Evolutionary conservation across 2,113 vertebrate species (phyloP).

Genomic region (Melanerpes aurifrons): DNA sequence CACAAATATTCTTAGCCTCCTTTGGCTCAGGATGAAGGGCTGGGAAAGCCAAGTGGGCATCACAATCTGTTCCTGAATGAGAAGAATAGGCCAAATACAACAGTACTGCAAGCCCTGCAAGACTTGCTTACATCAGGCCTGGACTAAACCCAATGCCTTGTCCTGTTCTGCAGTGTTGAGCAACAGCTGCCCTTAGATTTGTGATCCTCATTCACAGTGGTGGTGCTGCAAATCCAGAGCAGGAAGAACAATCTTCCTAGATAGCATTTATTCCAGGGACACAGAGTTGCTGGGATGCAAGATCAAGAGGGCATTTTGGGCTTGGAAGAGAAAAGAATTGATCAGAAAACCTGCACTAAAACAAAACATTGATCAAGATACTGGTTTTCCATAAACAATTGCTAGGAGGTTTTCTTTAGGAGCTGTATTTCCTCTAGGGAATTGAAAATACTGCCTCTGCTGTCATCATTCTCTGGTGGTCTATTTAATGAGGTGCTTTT

Average conservation of each 20-base stretch:
- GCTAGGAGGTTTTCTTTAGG: neutral
- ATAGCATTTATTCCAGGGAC: neutral
- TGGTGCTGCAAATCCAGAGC: neutral
- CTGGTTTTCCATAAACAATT: neutral
- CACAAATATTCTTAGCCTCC: slow-evolving; percentile 30
- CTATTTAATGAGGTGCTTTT: slow-evolving; percentile 1
- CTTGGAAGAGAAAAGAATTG: neutral
- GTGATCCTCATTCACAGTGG: neutral
- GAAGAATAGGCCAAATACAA: slow-evolving; percentile 67
- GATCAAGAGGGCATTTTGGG: neutral
- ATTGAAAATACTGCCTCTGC: neutral
- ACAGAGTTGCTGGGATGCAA: neutral
- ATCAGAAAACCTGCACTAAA: neutral
- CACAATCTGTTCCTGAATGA: slow-evolving; percentile 25
- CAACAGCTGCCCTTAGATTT: slow-evolving; percentile 45
- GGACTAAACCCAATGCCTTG: slow-evolving; percentile 30
- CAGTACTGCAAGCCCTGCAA: slow-evolving; percentile 41
- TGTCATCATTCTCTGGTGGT: neutral
- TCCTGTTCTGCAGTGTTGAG: slow-evolving; percentile 5
- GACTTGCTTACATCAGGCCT: slow-evolving; percentile 57
- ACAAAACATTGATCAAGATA: neutral
- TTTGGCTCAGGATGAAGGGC: slow-evolving; percentile 33
- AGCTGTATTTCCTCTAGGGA: neutral
- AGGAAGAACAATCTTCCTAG: neutral
- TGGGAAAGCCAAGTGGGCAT: slow-evolving; percentile 46